Conservation (phyloP, 2,113 vertebrate species). For the Lasiurus borealis region DNA sequence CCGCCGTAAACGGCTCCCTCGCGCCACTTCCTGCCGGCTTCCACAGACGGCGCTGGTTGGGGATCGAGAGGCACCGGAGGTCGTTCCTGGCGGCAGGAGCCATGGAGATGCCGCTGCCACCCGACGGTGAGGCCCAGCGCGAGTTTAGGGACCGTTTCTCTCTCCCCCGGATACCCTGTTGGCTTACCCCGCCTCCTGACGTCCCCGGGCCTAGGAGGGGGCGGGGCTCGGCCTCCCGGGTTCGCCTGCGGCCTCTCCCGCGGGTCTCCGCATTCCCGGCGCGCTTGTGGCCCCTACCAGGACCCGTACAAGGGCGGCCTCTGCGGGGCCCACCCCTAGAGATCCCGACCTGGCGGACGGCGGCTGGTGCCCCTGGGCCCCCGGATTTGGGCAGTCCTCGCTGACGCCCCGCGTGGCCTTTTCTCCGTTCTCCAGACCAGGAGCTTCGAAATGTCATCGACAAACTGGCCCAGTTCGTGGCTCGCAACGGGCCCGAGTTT, state of each 20-base stretch:
- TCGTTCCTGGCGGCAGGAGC: constrained; percentile 76
- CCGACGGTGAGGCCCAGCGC: constrained; percentile 85
- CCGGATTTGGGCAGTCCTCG: neutral
- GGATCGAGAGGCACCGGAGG: constrained; percentile 68
- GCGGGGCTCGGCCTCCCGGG: constrained; percentile 49
- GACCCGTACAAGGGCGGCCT: constrained; percentile 13
- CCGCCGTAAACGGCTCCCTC: constrained; percentile 65
- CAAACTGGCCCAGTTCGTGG: constrained; percentile 98
- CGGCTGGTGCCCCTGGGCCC: neutral
- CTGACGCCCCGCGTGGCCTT: constrained; percentile 44
- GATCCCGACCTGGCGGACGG: neutral
- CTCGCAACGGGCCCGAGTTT: constrained; percentile 97
- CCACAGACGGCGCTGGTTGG: constrained; percentile 69
- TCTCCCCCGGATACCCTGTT: neutral
- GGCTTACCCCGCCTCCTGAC: neutral
- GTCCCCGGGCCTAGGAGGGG: neutral
- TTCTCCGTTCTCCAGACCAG: constrained; percentile 90
- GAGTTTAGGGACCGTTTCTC: neutral
- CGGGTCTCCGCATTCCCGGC: neutral
- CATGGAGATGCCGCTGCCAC: constrained; percentile 90
- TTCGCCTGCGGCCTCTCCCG: constrained; percentile 57
- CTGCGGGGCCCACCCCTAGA: neutral
- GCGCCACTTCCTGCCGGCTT: constrained; percentile 81
- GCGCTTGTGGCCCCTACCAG: constrained; percentile 51
- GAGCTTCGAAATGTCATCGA: constrained; percentile 99